A percentile compares a stretch with the other conserved stretches of the same genome.
Evolutionary conservation across 2,113 vertebrate species (phyloP).

Genomic region (Pterocles orientalis): DNA sequence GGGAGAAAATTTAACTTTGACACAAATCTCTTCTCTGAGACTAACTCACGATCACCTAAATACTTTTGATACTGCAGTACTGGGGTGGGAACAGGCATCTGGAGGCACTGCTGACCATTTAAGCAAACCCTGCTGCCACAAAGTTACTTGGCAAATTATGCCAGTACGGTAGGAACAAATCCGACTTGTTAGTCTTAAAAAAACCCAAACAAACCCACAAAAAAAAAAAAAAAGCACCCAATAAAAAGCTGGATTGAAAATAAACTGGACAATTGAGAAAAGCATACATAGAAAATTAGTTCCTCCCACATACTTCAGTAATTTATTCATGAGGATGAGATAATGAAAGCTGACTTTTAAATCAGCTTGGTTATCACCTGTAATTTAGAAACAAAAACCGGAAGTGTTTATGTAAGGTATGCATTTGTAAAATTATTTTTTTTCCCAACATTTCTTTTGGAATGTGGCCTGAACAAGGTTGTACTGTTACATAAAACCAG

Average conservation of each 20-base stretch:
- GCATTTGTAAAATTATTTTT: constrained; percentile 22
- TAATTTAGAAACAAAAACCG: constrained; percentile 37
- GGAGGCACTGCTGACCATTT: not conserved
- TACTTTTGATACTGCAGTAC: not conserved
- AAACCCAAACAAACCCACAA: not conserved
- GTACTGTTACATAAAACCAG: constrained; percentile 38
- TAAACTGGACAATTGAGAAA: constrained; percentile 39
- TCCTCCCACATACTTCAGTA: not conserved
- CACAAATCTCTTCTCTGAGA: not conserved
- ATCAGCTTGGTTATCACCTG: constrained; percentile 37
- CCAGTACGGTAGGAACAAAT: not conserved
- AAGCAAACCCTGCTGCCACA: not conserved
- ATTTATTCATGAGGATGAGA: constrained; percentile 24
- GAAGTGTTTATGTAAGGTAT: constrained; percentile 50
- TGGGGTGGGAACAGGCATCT: not conserved
- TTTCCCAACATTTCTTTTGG: constrained; percentile 22
- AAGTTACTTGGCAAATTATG: not conserved
- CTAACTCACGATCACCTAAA: not conserved
- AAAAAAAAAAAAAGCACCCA: not conserved
- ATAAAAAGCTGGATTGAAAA: not conserved
- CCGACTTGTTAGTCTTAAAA: not conserved
- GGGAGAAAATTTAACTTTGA: not conserved
- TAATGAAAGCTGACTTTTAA: constrained; percentile 27
- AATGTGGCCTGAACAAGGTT: constrained; percentile 49
- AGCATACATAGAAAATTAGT: not conserved